Evolutionary conservation across 2,113 vertebrate species (phyloP).

Genomic region (Macrotis lagotis): DNA sequence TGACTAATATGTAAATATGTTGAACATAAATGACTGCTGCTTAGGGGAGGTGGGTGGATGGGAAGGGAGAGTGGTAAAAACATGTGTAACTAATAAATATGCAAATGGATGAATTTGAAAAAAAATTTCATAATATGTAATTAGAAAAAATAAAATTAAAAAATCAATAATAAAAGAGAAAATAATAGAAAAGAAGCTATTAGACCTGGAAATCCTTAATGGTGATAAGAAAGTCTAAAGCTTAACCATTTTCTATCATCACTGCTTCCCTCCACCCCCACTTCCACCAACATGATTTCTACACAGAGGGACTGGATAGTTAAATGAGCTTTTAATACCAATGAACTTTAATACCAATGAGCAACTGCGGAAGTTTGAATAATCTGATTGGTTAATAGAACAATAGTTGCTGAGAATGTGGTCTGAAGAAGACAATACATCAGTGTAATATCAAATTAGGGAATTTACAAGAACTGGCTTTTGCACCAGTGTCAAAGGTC

Average conservation of each 20-base stretch:
- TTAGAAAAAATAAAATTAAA: no score
- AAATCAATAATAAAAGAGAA: slow-evolving; percentile 36
- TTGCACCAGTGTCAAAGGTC: not conserved
- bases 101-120: no score
- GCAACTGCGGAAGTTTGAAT: not conserved
- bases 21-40: no score
- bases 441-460: not conserved
- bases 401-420: not conserved
- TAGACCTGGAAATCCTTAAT: not conserved
- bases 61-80: no score
- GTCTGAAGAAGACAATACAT: not conserved
- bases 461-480: not conserved
- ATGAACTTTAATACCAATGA: not conserved
- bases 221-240: not conserved
- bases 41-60: no score
- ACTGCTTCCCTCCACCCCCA: not conserved
- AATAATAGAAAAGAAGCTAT: not conserved
- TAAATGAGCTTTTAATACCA: not conserved
- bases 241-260: not conserved
- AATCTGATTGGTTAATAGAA: not conserved
- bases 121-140: no score
- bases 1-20: no score
- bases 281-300: not conserved
- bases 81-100: no score
- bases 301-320: not conserved